Base-by-base conservation (phyloP, 2,797 vertebrate genomes). In the Thamnophis elegans region DNA sequence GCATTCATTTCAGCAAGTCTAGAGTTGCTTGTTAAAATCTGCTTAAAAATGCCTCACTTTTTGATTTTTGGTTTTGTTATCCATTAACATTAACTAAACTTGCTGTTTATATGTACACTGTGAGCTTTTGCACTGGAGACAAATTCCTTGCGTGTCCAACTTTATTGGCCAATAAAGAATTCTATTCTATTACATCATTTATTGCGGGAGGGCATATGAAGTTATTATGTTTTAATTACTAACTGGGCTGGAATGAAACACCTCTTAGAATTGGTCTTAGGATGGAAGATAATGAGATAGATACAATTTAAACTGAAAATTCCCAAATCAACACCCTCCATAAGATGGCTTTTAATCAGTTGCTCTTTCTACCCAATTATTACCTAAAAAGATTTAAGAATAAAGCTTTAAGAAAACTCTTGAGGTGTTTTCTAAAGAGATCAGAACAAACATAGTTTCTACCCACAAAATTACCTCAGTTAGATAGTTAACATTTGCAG, bases 401-500 rank as follows among this genome's bases (percentile, higher is more conserved):
- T 89, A 88, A 0, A 28, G 28, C 0, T 18, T 62, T 62, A 62
- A 62, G 60, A 28, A 0, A 60, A 86, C 53, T 91, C 89, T n/a
- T 94, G 0, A 0, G 42, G 3, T 58, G 47, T 55, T 58, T 90
- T 53, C 53, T 36, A 28, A 1, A 93, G 92, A 85, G 95, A 90
- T 89, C 92, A 0, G 0, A 20, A 89, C 22, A 51, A 65, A 51
- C 51, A 12, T 56, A 73, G 88, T 78, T 90, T 94, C 87, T 93
- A 94, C 88, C 51, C 47, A 28, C 28, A 60, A 26, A 87, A 60
- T 36, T 0, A 1, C 58, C 85, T 65, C 58, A 85, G 90, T 89
- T 73, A 86, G 56, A 65, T 90, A 59, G 73, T 78, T 53, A 53
- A 89, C 16, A 20, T 89, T 89, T 89, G 90, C 47, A 93, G 42